Conservation (phyloP, 2,888 invertebrate genomes). For the Eurytoma californica region DNA sequence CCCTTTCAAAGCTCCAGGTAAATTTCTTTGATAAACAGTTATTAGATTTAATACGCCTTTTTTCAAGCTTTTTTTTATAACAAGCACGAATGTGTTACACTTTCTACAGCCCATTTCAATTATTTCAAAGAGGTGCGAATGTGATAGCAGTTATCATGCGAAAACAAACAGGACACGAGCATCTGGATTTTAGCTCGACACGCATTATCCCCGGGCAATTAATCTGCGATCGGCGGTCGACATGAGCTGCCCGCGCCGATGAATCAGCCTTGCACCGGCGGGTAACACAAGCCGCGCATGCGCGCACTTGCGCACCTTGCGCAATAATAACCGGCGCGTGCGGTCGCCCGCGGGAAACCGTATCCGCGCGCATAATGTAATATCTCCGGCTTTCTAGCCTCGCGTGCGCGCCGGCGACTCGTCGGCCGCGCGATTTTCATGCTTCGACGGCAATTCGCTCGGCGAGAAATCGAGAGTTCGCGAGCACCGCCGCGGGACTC, state of each 20-base stretch:
- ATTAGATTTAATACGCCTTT: too few species aligned
- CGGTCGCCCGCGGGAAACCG: conserved; percentile 1
- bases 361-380: background rate
- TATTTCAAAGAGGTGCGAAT: too few species aligned
- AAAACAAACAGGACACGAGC: too few species aligned
- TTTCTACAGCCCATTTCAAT: too few species aligned
- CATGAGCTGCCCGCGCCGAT: background rate
- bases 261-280: conserved; percentile 7
- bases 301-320: conserved; percentile 7
- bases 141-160: too few species aligned
- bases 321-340: conserved; percentile 16
- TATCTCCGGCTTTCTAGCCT: conserved; percentile 20
- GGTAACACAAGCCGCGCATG: conserved; percentile 20
- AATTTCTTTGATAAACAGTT: too few species aligned
- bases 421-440: background rate
- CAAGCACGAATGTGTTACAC: too few species aligned
- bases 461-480: background rate
- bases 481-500: too few species aligned
- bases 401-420: conserved; percentile 3
- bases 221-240: background rate
- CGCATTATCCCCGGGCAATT: background rate
- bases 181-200: too few species aligned
- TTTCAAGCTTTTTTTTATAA: too few species aligned
- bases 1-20: too few species aligned
- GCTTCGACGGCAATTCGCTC: background rate